A percentile compares a stretch with the other conserved stretches of the same genome.
phyloP scores from a whole-genome alignment of 1,140 invertebrate genomes.

The Caenorhabditis elegans region WBcel235 BX284605.5:20911501-20912000 shows the following conservation, averaged over 20 bases:
- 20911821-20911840: constrained; percentile 71
- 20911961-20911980: too few relatives aligned
- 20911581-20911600: constrained; percentile 69
- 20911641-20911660: constrained; percentile 68
- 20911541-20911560: constrained; percentile 66
- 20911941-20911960: too few relatives aligned
- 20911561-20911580: constrained; percentile 5
- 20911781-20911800: constrained; percentile 60
- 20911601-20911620: constrained; percentile 69
- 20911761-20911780: constrained; percentile 54
- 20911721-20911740: constrained; percentile 70
- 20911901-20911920: too few relatives aligned
- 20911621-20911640: constrained; percentile 71
- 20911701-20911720: constrained; percentile 70
- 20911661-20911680: constrained; percentile 71
- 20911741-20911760: constrained; percentile 69
- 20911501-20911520: constrained; percentile 70
- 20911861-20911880: constrained; percentile 64
- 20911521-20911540: constrained; percentile 69
- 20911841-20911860: constrained; percentile 69
- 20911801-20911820: constrained; percentile 69
- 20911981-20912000: too few relatives aligned
- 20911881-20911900: too few relatives aligned
- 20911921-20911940: too few relatives aligned
- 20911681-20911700: constrained; percentile 69